Evolutionary conservation across 1,140 invertebrate genomes (phyloP).

Genomic region (Scylla paramamosain): DNA sequence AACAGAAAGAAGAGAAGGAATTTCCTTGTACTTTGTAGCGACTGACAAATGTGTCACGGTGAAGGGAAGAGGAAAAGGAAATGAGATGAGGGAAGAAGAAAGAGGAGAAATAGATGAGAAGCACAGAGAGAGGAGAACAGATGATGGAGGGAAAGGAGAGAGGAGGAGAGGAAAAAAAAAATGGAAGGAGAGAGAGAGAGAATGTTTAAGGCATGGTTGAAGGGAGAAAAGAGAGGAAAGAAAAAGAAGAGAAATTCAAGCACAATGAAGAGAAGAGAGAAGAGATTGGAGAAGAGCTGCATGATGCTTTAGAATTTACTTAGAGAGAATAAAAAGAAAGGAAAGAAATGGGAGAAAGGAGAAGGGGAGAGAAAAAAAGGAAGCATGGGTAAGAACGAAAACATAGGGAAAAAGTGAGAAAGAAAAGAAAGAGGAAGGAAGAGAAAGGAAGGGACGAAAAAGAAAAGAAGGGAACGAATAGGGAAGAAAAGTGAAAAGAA

Average conservation of each 20-base stretch:
- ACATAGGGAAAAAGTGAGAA: neutral
- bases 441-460: neutral
- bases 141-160: neutral
- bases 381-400: neutral
- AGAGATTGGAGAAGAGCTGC: neutral
- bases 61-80: neutral
- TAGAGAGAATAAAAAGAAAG: neutral
- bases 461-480: neutral
- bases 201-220: neutral
- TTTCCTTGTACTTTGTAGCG: no score
- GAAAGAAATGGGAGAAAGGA: neutral
- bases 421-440: neutral
- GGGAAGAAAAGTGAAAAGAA: neutral
- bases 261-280: neutral
- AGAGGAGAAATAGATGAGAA: neutral
- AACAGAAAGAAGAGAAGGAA: no score
- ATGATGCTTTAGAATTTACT: neutral
- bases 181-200: neutral
- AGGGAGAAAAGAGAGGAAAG: neutral
- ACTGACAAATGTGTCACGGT: neutral
- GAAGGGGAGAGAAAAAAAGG: neutral
- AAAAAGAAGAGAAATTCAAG: neutral
- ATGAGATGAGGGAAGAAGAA: neutral
- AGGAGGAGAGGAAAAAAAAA: neutral
- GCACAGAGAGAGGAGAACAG: neutral